Evolutionary conservation across 2,113 vertebrate genomes (phyloP).

Genomic region (Indicator maculatus): DNA sequence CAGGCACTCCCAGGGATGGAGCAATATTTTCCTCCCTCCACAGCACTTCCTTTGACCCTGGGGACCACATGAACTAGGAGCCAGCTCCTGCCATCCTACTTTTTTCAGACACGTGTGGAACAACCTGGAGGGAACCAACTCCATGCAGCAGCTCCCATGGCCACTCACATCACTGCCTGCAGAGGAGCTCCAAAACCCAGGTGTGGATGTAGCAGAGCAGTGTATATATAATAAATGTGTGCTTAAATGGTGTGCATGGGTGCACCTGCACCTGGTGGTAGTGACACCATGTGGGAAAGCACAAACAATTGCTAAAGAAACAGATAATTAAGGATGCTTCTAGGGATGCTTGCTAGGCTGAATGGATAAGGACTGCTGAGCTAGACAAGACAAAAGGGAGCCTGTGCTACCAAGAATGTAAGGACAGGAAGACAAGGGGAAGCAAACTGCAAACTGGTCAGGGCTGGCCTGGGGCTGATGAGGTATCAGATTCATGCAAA

Average conservation of each 20-base stretch:
- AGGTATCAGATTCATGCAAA: no score
- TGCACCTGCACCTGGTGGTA: neutral
- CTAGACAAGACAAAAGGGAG: no score
- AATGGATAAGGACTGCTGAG: no score
- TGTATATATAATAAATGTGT: no score
- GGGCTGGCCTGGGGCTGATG: no score
- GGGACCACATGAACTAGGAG: neutral
- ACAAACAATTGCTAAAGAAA: no score
- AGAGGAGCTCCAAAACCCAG: neutral
- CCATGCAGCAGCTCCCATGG: accelerated
- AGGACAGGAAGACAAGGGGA: no score
- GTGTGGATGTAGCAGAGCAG: neutral
- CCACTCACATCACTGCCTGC: neutral
- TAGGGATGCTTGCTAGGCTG: no score
- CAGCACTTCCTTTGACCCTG: neutral
- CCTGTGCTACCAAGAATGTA: no score
- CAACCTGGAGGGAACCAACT: accelerated
- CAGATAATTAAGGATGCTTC: no score
- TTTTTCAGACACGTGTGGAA: neutral
- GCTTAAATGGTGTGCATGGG: accelerated
- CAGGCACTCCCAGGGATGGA: neutral
- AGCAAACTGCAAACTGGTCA: no score
- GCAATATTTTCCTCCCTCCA: neutral
- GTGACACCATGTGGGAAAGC: no score
- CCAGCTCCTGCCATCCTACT: neutral